phyloP scores from a whole-genome alignment of 2,113 vertebrate species.

The Dascyllus trimaculatus region DNA sequence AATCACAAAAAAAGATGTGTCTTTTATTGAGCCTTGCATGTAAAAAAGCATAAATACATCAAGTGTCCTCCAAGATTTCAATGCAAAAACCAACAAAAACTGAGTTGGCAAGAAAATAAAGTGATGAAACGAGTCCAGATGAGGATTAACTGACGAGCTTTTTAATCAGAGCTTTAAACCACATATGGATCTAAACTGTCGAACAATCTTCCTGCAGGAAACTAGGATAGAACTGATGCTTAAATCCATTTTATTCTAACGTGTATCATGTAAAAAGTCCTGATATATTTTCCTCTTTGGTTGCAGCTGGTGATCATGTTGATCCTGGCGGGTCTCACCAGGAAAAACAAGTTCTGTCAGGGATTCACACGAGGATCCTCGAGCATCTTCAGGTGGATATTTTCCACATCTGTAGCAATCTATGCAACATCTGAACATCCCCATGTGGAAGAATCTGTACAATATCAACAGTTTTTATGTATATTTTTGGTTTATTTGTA shows the following conservation, averaged over 20 bases:
- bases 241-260: background rate
- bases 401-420: too few relatives aligned
- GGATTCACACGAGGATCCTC: conserved; percentile 80
- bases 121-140: background rate
- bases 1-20: too few relatives aligned
- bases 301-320: conserved; percentile 81
- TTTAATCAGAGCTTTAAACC: too few relatives aligned
- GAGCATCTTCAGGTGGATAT: conserved; percentile 87
- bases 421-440: background rate
- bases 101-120: background rate
- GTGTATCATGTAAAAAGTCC: background rate
- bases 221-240: too few relatives aligned
- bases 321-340: conserved; percentile 84
- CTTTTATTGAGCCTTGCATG: too few relatives aligned
- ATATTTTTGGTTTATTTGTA: background rate
- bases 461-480: background rate
- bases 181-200: too few relatives aligned
- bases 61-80: background rate
- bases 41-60: too few relatives aligned
- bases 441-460: too few relatives aligned
- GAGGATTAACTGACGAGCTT: too few relatives aligned
- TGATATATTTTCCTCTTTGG: background rate
- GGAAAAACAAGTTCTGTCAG: conserved; percentile 77
- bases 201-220: too few relatives aligned
- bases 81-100: background rate